phyloP scores from a whole-genome alignment of 2,888 invertebrate species.

The Mactromeris polynyma region DNA sequence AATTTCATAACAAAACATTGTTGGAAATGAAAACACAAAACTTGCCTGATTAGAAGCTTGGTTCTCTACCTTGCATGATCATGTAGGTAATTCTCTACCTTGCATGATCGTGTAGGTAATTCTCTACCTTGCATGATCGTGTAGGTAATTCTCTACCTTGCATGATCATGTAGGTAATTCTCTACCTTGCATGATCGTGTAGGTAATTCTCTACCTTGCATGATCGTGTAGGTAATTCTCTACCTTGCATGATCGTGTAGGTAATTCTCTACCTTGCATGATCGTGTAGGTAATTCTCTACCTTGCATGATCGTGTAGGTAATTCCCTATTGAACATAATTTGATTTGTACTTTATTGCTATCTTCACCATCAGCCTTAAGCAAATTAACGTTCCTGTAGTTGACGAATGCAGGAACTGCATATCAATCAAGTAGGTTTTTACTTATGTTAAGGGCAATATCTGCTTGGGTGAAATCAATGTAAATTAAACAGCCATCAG shows the following conservation, averaged over 20 bases:
- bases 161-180: neutral
- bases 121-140: neutral
- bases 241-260: neutral
- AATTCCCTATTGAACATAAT: neutral
- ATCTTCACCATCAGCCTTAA: neutral
- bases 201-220: neutral
- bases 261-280: neutral
- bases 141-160: neutral
- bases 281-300: neutral
- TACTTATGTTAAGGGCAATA: too few species aligned
- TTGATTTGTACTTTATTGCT: neutral
- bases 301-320: neutral
- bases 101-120: neutral
- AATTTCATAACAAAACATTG: too few species aligned
- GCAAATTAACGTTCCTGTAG: neutral
- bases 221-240: neutral
- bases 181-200: neutral
- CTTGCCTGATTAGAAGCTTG: too few species aligned
- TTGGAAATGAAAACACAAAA: too few species aligned
- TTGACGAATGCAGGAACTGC: neutral
- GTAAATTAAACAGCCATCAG: too few species aligned
- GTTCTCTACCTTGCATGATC: too few species aligned
- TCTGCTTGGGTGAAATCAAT: too few species aligned
- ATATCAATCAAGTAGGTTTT: neutral
- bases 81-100: too few species aligned